Percentiles rank a stretch among this genome's conserved stretches.
Evolutionary conservation across 2,888 invertebrate genomes (phyloP).

Genomic region (Odontocolon sp.): DNA sequence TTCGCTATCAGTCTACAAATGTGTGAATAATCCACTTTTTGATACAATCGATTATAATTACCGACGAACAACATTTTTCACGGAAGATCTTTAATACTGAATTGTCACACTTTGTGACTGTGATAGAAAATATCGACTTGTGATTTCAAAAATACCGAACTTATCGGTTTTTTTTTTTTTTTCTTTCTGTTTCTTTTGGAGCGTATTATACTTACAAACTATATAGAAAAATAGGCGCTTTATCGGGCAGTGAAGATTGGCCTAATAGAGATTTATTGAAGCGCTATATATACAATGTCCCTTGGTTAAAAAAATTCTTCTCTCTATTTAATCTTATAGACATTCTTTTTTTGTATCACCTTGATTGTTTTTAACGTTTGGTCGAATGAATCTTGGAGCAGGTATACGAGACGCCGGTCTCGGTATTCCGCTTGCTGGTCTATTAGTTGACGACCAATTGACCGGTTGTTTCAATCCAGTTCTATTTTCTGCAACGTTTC

Average conservation of each 20-base stretch:
- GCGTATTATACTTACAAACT: constrained; percentile 35
- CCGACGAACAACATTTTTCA: constrained; percentile 27
- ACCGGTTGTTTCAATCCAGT: constrained; percentile 74
- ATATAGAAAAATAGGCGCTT: constrained; percentile 55
- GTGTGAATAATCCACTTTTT: neutral
- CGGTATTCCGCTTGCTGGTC: constrained; percentile 76
- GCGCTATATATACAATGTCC: constrained; percentile 55
- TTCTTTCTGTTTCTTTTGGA: neutral
- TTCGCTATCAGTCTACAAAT: constrained; percentile 37
- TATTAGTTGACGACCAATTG: constrained; percentile 69
- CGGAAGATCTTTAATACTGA: constrained; percentile 60
- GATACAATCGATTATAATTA: constrained; percentile 21
- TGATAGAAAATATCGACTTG: constrained; percentile 38
- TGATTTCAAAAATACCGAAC: constrained; percentile 49
- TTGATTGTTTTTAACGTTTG: constrained; percentile 58
- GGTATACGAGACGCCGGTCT: constrained; percentile 79
- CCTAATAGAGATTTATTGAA: constrained; percentile 43
- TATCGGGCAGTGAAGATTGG: constrained; percentile 53
- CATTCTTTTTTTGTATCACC: constrained; percentile 61
- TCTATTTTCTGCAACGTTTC: constrained; percentile 60
- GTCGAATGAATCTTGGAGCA: constrained; percentile 69
- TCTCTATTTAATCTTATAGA: constrained; percentile 44
- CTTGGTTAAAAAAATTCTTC: constrained; percentile 22
- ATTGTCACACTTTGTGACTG: constrained; percentile 18
- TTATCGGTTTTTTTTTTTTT: constrained; percentile 13